A percentile compares a stretch with the other conserved stretches of the same genome.
Conservation (phyloP, 2,797 vertebrate genomes). For the Sandelia bainsii region DNA sequence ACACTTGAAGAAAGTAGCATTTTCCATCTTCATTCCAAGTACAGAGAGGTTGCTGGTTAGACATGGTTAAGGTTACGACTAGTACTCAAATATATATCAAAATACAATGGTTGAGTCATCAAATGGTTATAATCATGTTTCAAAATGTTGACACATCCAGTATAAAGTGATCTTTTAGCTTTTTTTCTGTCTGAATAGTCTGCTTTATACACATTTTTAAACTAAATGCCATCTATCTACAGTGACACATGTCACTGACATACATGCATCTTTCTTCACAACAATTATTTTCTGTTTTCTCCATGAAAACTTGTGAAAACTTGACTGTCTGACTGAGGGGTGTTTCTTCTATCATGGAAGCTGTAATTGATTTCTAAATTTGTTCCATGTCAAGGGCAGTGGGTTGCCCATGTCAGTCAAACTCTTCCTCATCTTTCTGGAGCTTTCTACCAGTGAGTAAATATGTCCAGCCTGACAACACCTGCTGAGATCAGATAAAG, state of each 20-base stretch:
- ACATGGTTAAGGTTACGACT: slow-evolving; percentile 9
- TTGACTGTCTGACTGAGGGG: slow-evolving; percentile 14
- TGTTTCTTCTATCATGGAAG: slow-evolving; percentile 25
- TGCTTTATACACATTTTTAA: not conserved
- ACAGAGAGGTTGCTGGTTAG: not conserved
- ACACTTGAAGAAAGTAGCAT: slow-evolving; percentile 7
- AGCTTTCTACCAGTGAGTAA: slow-evolving; percentile 49
- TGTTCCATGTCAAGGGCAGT: slow-evolving; percentile 49
- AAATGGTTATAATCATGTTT: slow-evolving; percentile 16
- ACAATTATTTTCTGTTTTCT: not conserved
- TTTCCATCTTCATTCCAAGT: slow-evolving; percentile 17
- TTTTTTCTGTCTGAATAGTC: slow-evolving; percentile 15
- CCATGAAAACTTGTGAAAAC: not conserved
- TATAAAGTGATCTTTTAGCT: slow-evolving; percentile 15
- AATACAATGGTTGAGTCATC: slow-evolving; percentile 40
- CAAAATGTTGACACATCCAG: slow-evolving; percentile 39
- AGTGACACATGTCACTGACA: slow-evolving; percentile 2
- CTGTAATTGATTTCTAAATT: slow-evolving; percentile 53
- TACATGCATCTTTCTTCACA: slow-evolving; percentile 3
- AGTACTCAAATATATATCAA: not conserved
- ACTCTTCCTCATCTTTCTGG: slow-evolving; percentile 42
- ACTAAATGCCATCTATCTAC: slow-evolving; percentile 7
- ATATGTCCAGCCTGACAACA: slow-evolving; percentile 11
- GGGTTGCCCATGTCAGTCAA: slow-evolving; percentile 50
- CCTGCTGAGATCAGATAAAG: not conserved